Evolutionary conservation across 2,888 invertebrate species (phyloP).

Genomic region (Poecilobothrus nobilitatus): DNA sequence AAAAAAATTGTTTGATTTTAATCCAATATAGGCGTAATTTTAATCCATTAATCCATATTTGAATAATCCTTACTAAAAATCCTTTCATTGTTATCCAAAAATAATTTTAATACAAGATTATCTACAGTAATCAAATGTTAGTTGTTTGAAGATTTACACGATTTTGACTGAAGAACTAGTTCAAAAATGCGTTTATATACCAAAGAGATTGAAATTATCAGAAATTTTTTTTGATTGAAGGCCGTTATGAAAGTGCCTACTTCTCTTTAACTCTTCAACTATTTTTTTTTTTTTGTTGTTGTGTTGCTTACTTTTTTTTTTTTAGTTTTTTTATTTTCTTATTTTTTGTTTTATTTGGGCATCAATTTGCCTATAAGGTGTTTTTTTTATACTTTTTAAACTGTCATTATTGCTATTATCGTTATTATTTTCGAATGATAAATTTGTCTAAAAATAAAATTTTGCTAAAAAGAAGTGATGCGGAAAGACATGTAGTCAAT

Average conservation of each 20-base stretch:
- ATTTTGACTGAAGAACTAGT: neutral
- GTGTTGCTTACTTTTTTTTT: neutral
- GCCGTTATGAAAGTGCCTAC: neutral
- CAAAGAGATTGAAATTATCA: neutral
- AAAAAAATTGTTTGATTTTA: neutral
- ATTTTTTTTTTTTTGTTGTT: neutral
- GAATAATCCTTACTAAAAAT: neutral
- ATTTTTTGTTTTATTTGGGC: neutral
- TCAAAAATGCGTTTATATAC: slow-evolving; percentile 1
- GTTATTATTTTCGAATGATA: neutral
- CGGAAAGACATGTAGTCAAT: neutral
- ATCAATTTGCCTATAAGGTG: too few relatives aligned
- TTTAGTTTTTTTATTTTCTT: neutral
- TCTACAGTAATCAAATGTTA: too few relatives aligned
- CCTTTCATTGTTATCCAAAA: neutral
- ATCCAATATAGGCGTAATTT: neutral
- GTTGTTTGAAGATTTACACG: neutral
- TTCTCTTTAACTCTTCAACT: neutral
- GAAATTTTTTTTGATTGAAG: neutral
- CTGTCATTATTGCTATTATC: neutral
- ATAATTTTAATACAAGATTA: neutral
- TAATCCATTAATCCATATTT: neutral
- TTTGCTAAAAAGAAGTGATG: neutral
- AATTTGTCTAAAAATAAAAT: neutral
- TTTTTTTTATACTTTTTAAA: neutral